Percentiles rank a stretch among this genome's conserved stretches.
Evolutionary conservation across 2,888 invertebrate genomes (phyloP).

Genomic region (Ptychoptera contaminata): DNA sequence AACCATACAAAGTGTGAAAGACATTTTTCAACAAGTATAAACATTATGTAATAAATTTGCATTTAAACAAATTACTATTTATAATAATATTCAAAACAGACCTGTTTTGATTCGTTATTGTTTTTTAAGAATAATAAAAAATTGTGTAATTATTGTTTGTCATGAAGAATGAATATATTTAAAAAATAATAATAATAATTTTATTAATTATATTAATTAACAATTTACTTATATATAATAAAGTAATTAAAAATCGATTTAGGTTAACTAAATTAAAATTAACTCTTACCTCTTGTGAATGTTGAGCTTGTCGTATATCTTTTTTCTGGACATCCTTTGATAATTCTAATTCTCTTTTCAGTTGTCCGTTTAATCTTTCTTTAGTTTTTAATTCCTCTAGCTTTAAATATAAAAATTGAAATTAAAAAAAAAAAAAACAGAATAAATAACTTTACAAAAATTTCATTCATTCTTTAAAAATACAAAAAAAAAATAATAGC

Average conservation of each 20-base stretch:
- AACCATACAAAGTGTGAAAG: no score
- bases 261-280: not conserved
- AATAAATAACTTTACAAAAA: not conserved
- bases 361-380: conserved; percentile 45
- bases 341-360: conserved; percentile 27
- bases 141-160: no score
- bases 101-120: no score
- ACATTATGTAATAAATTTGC: no score
- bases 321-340: conserved; percentile 17
- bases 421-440: conserved; percentile 25
- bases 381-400: conserved; percentile 57
- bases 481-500: no score
- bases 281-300: not conserved
- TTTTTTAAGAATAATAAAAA: no score
- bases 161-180: not conserved
- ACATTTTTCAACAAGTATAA: no score
- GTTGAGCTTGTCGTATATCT: conserved; percentile 1
- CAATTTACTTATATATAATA: not conserved
- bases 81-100: no score
- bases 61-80: no score
- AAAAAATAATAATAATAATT: not conserved
- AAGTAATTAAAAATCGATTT: conserved; percentile 1
- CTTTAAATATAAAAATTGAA: no score
- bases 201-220: not conserved
- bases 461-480: no score